phyloP scores from a whole-genome alignment of 2,113 vertebrate species.

The Danionella cerebrum region DNA sequence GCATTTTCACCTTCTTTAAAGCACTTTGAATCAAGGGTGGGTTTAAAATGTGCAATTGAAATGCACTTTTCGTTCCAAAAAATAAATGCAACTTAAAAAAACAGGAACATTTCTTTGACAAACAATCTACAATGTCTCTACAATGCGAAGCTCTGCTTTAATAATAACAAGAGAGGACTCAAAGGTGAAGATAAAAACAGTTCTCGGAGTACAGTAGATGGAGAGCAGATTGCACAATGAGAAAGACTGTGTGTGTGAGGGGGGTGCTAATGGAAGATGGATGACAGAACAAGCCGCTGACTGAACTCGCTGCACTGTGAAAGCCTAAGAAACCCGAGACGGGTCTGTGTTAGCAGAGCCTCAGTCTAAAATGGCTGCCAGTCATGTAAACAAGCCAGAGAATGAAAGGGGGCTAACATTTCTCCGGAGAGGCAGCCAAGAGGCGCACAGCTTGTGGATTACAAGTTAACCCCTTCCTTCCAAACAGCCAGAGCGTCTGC shows the following conservation, averaged over 20 bases:
- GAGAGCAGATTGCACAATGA: conserved; percentile 22
- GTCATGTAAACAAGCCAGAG: conserved; percentile 49
- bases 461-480: conserved; percentile 37
- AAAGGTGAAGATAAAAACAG: conserved; percentile 3
- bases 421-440: conserved; percentile 42
- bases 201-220: conserved; percentile 15
- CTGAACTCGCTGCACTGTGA: conserved; percentile 40
- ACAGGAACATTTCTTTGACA: no score
- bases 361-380: conserved; percentile 53
- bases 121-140: no score
- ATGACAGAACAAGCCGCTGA: conserved; percentile 39
- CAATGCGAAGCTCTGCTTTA: neutral
- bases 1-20: no score
- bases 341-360: conserved; percentile 40
- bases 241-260: conserved; percentile 15
- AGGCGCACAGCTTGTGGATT: conserved; percentile 13
- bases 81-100: no score
- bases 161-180: conserved; percentile 22
- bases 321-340: conserved; percentile 41
- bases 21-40: no score
- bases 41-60: no score
- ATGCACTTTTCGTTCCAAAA: no score
- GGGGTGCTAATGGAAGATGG: conserved; percentile 34
- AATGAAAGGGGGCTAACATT: conserved; percentile 48
- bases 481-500: neutral